phyloP scores from a whole-genome alignment of 2,113 vertebrate species.

The Hemibagrus wyckioides region DNA sequence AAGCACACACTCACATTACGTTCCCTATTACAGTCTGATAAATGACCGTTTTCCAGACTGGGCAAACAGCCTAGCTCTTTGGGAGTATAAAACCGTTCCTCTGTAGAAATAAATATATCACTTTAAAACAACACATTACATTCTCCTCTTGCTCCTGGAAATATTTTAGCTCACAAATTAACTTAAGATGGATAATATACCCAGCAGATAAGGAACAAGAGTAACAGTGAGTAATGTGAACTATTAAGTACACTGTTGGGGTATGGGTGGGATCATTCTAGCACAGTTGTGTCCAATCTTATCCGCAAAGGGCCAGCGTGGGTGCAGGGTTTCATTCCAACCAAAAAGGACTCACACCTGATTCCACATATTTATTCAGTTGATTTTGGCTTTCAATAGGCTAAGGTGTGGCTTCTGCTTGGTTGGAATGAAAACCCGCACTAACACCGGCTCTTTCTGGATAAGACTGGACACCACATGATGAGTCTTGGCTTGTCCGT shows the following conservation, averaged over 20 bases:
- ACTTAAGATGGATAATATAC: not conserved
- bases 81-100: not conserved
- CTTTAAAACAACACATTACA: conserved; percentile 20
- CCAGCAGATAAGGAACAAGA: not conserved
- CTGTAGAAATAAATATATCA: not conserved
- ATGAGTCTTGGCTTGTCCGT: not conserved
- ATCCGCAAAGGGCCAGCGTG: no score
- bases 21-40: not conserved
- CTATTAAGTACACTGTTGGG: not conserved
- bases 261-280: not conserved
- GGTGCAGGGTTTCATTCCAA: no score
- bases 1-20: not conserved
- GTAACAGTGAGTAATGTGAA: not conserved
- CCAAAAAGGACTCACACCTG: no score
- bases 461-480: not conserved
- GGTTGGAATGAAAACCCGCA: no score
- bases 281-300: no score
- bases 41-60: conserved; percentile 7
- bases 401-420: no score
- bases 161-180: not conserved
- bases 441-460: no score
- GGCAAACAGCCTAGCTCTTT: conserved; percentile 10
- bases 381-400: no score
- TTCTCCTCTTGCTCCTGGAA: not conserved
- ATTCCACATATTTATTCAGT: no score